Evolutionary conservation across 2,113 vertebrate genomes (phyloP).

Genomic region (Hyaena hyaena): DNA sequence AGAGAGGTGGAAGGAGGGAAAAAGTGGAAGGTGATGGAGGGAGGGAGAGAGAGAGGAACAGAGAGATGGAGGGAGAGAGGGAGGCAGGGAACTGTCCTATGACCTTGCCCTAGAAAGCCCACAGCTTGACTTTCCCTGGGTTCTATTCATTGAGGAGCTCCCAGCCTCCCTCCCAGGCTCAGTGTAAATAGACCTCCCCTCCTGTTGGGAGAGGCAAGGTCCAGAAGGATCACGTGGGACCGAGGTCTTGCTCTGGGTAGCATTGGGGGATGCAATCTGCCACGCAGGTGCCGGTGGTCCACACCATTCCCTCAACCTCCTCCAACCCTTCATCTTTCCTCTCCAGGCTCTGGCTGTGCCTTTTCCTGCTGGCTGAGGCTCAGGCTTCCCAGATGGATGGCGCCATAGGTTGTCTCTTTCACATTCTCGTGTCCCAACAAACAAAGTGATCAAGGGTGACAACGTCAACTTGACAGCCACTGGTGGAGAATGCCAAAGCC

Average conservation of each 20-base stretch:
- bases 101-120: neutral
- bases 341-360: too few relatives aligned
- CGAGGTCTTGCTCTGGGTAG: fast-evolving
- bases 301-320: fast-evolving
- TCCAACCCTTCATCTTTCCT: fast-evolving
- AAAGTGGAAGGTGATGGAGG: too few relatives aligned
- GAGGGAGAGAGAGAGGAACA: neutral
- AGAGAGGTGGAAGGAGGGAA: too few relatives aligned
- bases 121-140: neutral
- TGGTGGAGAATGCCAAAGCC: neutral
- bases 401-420: neutral
- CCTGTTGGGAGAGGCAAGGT: too few relatives aligned
- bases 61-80: too few relatives aligned
- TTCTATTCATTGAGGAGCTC: neutral
- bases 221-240: neutral
- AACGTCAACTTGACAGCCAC: neutral
- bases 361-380: neutral
- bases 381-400: neutral
- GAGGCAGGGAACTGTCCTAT: neutral
- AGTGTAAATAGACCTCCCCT: neutral
- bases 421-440: neutral
- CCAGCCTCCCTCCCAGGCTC: neutral
- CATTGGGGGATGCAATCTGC: neutral
- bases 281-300: fast-evolving
- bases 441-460: neutral